phyloP scores from a whole-genome alignment of 1,140 invertebrate genomes.

The Caerostris extrusa region DNA sequence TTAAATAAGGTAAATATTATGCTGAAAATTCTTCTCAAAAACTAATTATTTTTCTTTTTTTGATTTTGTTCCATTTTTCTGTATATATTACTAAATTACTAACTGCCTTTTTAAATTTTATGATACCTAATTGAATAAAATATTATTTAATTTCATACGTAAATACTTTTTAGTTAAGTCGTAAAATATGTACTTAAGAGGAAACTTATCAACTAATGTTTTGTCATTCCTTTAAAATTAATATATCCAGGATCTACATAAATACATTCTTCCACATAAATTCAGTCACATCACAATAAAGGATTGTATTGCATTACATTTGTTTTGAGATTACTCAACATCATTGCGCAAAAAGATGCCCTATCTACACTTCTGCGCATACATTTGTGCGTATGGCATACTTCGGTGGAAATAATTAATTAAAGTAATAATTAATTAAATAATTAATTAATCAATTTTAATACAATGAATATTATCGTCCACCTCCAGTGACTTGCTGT shows the following conservation, averaged over 20 bases:
- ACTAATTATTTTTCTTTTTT: too few relatives aligned
- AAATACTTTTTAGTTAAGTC: too few relatives aligned
- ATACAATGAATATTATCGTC: neutral
- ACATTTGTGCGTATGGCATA: slow-evolving; percentile 53
- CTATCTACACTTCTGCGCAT: slow-evolving; percentile 26
- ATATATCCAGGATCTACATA: neutral
- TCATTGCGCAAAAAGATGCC: neutral
- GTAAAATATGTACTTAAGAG: too few relatives aligned
- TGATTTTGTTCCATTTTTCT: too few relatives aligned
- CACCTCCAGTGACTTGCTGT: slow-evolving; percentile 51
- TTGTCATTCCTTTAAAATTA: neutral
- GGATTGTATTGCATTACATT: neutral
- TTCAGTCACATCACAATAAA: neutral
- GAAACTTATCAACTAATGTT: too few relatives aligned
- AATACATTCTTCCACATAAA: neutral
- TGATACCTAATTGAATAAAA: too few relatives aligned
- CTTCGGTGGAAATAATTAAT: neutral
- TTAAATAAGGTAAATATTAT: too few relatives aligned
- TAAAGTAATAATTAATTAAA: neutral
- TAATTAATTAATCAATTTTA: neutral
- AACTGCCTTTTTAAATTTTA: too few relatives aligned
- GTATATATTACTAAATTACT: too few relatives aligned
- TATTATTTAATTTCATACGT: too few relatives aligned
- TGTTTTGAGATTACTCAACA: neutral
- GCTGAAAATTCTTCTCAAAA: too few relatives aligned